Percentiles rank a stretch among this genome's conserved stretches.
Conservation (phyloP, 2,113 vertebrate genomes). For the Chamaetylas fuelleborni region DNA sequence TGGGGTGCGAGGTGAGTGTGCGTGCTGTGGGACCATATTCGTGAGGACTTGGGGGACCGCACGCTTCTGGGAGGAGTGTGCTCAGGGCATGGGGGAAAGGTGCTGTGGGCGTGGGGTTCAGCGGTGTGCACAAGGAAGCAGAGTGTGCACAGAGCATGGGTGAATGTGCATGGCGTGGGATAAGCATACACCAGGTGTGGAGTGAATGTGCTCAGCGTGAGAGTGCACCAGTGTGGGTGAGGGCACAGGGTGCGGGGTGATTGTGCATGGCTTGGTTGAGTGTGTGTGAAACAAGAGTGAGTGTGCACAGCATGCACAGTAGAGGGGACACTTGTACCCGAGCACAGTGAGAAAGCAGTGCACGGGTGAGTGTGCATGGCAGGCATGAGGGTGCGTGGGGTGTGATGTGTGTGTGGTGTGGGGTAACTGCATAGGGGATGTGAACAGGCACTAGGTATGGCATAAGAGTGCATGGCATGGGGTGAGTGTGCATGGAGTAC, state of each 20-base stretch:
- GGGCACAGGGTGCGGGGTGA: neutral
- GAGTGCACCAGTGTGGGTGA: neutral
- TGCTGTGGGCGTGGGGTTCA: neutral
- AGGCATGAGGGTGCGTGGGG: neutral
- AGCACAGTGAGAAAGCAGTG: rapidly evolving
- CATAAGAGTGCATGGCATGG: rapidly evolving
- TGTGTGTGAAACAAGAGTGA: neutral
- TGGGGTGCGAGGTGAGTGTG: neutral
- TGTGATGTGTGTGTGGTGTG: neutral
- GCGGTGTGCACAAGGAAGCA: neutral
- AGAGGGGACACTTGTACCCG: too few species aligned
- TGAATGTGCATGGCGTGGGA: neutral
- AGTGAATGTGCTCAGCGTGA: neutral
- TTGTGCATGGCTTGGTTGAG: rapidly evolving
- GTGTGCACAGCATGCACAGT: neutral
- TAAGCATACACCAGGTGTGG: too few species aligned
- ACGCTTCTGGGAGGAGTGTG: neutral
- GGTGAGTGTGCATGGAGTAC: neutral
- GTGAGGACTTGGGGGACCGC: neutral
- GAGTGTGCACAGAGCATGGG: neutral
- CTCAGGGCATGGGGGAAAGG: neutral
- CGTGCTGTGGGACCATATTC: rapidly evolving
- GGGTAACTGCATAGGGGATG: rapidly evolving
- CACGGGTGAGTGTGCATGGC: neutral
- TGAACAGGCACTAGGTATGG: neutral